Conservation (phyloP, 92 coral and sea anemone genomes). For the Pocillopora meandrina region DNA sequence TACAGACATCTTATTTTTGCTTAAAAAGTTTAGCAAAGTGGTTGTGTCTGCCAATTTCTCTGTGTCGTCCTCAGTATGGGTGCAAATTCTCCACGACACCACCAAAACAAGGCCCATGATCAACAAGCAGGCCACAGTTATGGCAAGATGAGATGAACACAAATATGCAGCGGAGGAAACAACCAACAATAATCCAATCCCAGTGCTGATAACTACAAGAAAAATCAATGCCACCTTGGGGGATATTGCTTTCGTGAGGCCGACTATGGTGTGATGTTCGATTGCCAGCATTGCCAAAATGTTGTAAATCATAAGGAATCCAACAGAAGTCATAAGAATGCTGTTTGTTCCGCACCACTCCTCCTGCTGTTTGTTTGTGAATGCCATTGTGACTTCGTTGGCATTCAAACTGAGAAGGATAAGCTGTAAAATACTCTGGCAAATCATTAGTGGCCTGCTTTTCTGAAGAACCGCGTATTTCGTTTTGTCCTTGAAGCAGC, state of each 20-base stretch:
- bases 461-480: conserved; percentile 9
- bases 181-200: not conserved
- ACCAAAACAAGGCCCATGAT: not conserved
- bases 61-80: not conserved
- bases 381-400: not conserved
- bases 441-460: conserved; percentile 3
- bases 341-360: not conserved
- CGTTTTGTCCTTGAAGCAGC: conserved; percentile 21
- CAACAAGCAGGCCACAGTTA: not conserved
- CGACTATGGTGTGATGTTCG: not conserved
- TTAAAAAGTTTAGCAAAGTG: not conserved
- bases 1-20: not conserved
- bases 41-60: not conserved
- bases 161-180: not conserved
- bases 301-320: conserved; percentile 5
- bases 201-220: not conserved
- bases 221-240: not conserved
- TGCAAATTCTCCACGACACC: not conserved
- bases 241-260: not conserved
- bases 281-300: not conserved
- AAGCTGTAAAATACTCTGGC: conserved; percentile 6
- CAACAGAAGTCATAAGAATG: not conserved
- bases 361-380: not conserved
- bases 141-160: not conserved
- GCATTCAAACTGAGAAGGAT: not conserved